These are phyloP conservation scores for Anthonomus grandis DNA, from an alignment of 1,140 invertebrate genomes.

Conservation along the genomic window DNA sequence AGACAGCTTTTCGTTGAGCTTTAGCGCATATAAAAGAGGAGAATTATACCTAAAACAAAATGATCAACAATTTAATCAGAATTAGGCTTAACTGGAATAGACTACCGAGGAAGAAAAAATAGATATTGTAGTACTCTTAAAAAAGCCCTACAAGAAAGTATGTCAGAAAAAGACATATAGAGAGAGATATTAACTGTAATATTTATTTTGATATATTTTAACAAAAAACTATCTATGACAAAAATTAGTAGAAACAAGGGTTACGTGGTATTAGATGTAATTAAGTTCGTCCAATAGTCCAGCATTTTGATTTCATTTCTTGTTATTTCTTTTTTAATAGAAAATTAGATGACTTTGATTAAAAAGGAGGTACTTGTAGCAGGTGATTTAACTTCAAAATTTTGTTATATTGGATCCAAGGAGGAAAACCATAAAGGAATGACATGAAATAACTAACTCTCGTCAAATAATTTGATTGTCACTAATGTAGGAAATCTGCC, in stretches of 20 bases:
- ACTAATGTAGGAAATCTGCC: neutral
- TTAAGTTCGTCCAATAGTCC: too few species aligned
- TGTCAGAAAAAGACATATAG: neutral
- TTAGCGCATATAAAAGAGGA: neutral
- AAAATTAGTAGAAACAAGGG: neutral
- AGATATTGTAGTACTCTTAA: neutral
- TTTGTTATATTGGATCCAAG: neutral
- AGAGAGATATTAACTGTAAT: neutral
- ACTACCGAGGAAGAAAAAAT: neutral
- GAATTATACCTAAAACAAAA: neutral
- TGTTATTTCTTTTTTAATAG: constrained; percentile 10
- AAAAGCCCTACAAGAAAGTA: neutral
- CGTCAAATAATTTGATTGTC: neutral
- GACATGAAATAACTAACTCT: constrained; percentile 3
- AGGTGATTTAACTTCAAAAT: constrained; percentile 15
- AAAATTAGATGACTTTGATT: constrained; percentile 3
- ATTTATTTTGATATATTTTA: neutral
- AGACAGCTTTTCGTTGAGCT: neutral
- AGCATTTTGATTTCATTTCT: neutral
- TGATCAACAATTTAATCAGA: too few species aligned
- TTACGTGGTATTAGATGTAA: constrained; percentile 4
- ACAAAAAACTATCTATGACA: neutral
- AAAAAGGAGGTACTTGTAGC: neutral
- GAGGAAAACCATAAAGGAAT: neutral
- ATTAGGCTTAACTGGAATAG: neutral